These are phyloP conservation scores for Colius striatus DNA, from an alignment of 2,113 vertebrate species.

Conservation along the genomic window DNA sequence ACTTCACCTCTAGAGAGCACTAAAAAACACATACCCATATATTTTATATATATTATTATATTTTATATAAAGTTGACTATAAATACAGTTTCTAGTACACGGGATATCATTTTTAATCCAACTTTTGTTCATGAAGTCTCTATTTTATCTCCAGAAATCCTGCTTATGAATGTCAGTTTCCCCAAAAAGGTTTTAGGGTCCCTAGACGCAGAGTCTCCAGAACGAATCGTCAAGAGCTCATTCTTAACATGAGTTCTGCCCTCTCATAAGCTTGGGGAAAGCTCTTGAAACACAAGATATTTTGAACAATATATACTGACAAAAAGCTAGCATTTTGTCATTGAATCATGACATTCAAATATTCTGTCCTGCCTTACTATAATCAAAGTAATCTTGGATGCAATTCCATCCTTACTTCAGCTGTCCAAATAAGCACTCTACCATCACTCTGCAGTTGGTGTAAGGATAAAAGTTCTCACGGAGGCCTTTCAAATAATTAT, in stretches of 20 bases:
- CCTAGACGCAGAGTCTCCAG: not conserved
- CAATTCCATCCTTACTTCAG: not conserved
- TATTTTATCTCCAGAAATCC: not conserved
- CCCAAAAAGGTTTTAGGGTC: not conserved
- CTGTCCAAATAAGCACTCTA: not conserved
- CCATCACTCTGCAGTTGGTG: not conserved
- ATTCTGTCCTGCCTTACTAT: not conserved
- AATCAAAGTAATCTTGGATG: not conserved
- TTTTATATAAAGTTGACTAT: not conserved
- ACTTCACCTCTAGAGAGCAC: not conserved
- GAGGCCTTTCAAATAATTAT: not conserved
- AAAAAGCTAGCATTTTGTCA: not conserved
- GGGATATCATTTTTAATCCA: not conserved
- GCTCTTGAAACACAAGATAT: not conserved
- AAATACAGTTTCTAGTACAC: not conserved
- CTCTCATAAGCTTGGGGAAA: not conserved
- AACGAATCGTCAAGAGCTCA: not conserved
- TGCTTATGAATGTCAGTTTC: not conserved
- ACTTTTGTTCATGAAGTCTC: not conserved
- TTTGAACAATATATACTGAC: not conserved
- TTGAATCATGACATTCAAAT: not conserved
- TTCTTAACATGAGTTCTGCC: not conserved
- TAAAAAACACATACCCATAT: not conserved
- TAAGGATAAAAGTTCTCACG: not conserved
- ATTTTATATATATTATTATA: not conserved